Percentiles rank a stretch among this genome's conserved stretches.
Conservation (phyloP, 2,888 invertebrate genomes). For the Hirtodrosophila trivittata region DNA sequence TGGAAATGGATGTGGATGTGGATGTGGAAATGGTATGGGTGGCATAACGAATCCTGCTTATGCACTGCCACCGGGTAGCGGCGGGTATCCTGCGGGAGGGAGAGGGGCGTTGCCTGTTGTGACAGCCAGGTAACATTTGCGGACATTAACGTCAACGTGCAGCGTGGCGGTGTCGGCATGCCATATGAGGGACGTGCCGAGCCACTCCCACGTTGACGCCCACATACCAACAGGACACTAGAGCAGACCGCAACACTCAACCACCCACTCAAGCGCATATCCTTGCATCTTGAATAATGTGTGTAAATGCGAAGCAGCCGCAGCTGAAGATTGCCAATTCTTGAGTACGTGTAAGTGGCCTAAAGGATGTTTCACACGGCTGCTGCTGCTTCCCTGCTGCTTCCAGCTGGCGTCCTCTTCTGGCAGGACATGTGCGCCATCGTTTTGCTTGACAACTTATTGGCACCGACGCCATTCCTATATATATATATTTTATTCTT, state of each 20-base stretch:
- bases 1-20: conserved; percentile 11
- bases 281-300: conserved; percentile 54
- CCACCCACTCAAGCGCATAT: conserved; percentile 18
- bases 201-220: conserved; percentile 7
- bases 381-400: not conserved
- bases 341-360: conserved; percentile 58
- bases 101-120: conserved; percentile 19
- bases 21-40: conserved; percentile 29
- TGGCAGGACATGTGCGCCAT: conserved; percentile 40
- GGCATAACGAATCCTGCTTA: conserved; percentile 23
- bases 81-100: not conserved
- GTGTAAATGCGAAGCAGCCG: conserved; percentile 24
- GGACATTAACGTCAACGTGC: conserved; percentile 66
- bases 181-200: conserved; percentile 57
- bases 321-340: conserved; percentile 50
- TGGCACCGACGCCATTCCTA: conserved; percentile 31
- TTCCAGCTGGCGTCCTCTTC: conserved; percentile 38
- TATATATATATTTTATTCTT: conserved; percentile 7
- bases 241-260: conserved; percentile 1
- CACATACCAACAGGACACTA: not conserved
- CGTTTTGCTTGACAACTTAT: conserved; percentile 58
- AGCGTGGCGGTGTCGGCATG: conserved; percentile 35
- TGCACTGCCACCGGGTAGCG: too few species aligned
- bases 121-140: conserved; percentile 56
- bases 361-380: conserved; percentile 34